Evolutionary conservation across 2,888 invertebrate genomes (phyloP).

Genomic region (Drosophila algonquin): DNA sequence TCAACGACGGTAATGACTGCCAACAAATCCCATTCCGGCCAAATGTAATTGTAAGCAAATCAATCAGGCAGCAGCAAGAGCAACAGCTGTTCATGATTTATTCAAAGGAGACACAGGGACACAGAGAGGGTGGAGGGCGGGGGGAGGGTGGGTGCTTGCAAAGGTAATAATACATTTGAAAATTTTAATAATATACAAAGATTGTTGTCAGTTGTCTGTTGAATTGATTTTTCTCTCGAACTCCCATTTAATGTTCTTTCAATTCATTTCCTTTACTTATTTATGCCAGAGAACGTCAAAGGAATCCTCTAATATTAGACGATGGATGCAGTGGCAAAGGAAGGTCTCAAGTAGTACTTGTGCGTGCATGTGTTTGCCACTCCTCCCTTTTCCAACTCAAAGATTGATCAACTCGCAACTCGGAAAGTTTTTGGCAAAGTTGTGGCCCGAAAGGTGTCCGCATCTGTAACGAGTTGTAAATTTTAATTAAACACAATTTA

Average conservation of each 20-base stretch:
- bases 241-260: constrained; percentile 36
- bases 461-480: constrained; percentile 50
- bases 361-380: too few relatives aligned
- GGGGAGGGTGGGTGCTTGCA: too few relatives aligned
- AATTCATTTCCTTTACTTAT: constrained; percentile 38
- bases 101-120: constrained; percentile 34
- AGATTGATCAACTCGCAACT: neutral
- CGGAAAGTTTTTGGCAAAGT: neutral
- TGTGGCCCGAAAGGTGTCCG: neutral
- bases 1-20: constrained; percentile 23
- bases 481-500: constrained; percentile 72
- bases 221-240: constrained; percentile 65
- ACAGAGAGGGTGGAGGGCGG: neutral
- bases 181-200: constrained; percentile 51
- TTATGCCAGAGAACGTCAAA: constrained; percentile 29
- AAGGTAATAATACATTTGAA: constrained; percentile 17
- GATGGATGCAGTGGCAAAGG: neutral
- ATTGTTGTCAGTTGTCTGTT: constrained; percentile 32
- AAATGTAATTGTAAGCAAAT: constrained; percentile 68
- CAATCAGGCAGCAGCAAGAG: constrained; percentile 69
- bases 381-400: neutral
- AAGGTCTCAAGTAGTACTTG: neutral
- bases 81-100: constrained; percentile 68
- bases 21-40: constrained; percentile 35
- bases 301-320: neutral